A percentile compares a stretch with the other conserved stretches of the same genome.
These are phyloP conservation scores for Sesia apiformis DNA, from an alignment of 2,888 invertebrate species.

Conservation along the genomic window DNA sequence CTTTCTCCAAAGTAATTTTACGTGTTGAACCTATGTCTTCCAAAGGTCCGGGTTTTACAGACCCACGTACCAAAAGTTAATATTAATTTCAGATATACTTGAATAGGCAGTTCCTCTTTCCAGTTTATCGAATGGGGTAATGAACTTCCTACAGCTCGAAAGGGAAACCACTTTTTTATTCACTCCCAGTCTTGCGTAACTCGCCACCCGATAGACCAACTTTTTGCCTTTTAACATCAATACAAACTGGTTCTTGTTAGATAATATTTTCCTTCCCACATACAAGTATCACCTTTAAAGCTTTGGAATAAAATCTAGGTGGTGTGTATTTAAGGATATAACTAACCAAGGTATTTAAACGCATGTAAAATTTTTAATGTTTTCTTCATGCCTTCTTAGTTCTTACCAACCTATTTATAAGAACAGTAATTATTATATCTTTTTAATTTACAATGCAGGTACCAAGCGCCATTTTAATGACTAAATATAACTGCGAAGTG, in stretches of 20 bases:
- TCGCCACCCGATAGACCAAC: conserved; percentile 37
- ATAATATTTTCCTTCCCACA: neutral
- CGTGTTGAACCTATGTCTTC: too few relatives aligned
- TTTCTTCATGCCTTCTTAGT: neutral
- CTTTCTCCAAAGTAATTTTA: too few relatives aligned
- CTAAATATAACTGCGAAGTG: too few relatives aligned
- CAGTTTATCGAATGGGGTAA: conserved; percentile 37
- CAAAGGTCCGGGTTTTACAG: too few relatives aligned
- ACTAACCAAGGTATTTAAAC: neutral
- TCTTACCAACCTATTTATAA: neutral
- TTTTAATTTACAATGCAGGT: too few relatives aligned
- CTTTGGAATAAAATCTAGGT: neutral
- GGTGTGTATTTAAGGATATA: neutral
- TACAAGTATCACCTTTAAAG: neutral
- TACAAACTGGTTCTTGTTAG: conserved; percentile 21
- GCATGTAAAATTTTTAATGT: neutral
- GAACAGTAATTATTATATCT: too few relatives aligned
- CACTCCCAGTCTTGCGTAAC: conserved; percentile 61
- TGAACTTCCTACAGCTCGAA: conserved; percentile 60
- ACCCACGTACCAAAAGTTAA: too few relatives aligned
- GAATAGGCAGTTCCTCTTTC: conserved; percentile 18
- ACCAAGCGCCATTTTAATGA: too few relatives aligned
- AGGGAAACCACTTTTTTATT: conserved; percentile 59
- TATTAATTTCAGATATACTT: too few relatives aligned
- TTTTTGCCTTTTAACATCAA: conserved; percentile 48